Conservation (phyloP, 2,113 vertebrate species). For the Illadopsis cleaveri region DNA sequence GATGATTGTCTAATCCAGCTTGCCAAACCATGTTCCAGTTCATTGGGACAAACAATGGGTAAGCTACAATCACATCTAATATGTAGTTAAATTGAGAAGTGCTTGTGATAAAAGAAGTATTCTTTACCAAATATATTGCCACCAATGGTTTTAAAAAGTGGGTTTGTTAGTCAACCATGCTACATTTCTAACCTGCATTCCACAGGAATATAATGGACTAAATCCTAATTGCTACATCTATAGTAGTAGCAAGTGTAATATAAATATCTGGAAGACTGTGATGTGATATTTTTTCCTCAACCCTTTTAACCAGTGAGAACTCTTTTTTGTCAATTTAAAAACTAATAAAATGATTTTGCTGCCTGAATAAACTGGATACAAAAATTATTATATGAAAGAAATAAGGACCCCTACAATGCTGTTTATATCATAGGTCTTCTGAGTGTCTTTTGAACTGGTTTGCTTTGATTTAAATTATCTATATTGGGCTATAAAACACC, state of each 20-base stretch:
- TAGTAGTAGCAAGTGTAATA: background rate
- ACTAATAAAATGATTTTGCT: background rate
- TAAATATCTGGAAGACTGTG: background rate
- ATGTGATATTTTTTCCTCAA: background rate
- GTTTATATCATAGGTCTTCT: conserved; percentile 18
- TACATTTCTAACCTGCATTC: background rate
- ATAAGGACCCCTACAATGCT: conserved; percentile 8
- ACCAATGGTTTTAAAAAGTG: background rate
- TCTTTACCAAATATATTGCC: background rate
- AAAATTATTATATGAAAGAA: conserved; percentile 26
- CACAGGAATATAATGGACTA: background rate
- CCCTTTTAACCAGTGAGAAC: background rate
- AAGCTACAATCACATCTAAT: background rate
- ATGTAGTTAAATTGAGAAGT: background rate
- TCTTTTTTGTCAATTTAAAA: background rate
- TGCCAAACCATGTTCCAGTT: background rate
- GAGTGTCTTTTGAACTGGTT: conserved; percentile 28
- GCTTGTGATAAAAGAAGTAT: background rate
- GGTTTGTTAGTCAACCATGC: background rate
- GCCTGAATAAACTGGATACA: background rate
- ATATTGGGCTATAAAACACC: conserved; percentile 39
- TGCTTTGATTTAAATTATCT: conserved; percentile 45
- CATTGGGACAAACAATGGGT: background rate
- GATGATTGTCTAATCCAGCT: background rate
- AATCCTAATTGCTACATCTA: background rate